phyloP scores from a whole-genome alignment of 2,888 invertebrate genomes.

The Rosalia funebris region DNA sequence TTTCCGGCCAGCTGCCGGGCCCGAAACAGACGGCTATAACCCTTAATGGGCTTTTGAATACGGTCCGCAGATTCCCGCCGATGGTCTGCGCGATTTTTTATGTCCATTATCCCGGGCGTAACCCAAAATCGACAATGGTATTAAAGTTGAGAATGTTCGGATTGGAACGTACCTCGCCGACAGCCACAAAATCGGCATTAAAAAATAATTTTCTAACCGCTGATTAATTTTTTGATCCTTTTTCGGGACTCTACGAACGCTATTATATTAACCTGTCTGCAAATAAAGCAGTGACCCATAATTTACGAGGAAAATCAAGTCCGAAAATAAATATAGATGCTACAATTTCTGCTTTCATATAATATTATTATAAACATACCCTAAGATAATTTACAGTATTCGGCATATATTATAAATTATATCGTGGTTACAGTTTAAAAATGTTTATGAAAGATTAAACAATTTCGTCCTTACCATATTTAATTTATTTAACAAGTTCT shows the following conservation, averaged over 20 bases:
- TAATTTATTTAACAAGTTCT: no score
- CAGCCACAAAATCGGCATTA: no score
- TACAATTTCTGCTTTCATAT: no score
- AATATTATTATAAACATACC: no score
- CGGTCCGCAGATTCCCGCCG: slow-evolving; percentile 10
- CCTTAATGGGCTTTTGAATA: slow-evolving; percentile 11
- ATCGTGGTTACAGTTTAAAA: no score
- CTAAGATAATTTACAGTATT: no score
- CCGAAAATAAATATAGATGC: no score
- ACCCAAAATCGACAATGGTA: slow-evolving; percentile 32
- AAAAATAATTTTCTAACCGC: slow-evolving; percentile 11
- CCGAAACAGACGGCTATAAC: slow-evolving; percentile 17
- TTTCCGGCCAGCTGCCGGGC: slow-evolving; percentile 50
- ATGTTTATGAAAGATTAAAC: no score
- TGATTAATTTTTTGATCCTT: slow-evolving; percentile 2
- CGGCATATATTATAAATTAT: no score
- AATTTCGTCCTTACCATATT: no score
- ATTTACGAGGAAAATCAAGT: no score
- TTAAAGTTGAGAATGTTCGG: slow-evolving; percentile 10
- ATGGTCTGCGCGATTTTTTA: slow-evolving; percentile 41
- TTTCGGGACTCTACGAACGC: slow-evolving; percentile 1
- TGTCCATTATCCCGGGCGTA: slow-evolving; percentile 28
- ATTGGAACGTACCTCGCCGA: slow-evolving; percentile 1
- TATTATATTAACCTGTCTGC: neutral
- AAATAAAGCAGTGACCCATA: no score